Evolutionary conservation across 2,113 vertebrate species (phyloP).

Genomic region (Muntiacus muntjak): DNA sequence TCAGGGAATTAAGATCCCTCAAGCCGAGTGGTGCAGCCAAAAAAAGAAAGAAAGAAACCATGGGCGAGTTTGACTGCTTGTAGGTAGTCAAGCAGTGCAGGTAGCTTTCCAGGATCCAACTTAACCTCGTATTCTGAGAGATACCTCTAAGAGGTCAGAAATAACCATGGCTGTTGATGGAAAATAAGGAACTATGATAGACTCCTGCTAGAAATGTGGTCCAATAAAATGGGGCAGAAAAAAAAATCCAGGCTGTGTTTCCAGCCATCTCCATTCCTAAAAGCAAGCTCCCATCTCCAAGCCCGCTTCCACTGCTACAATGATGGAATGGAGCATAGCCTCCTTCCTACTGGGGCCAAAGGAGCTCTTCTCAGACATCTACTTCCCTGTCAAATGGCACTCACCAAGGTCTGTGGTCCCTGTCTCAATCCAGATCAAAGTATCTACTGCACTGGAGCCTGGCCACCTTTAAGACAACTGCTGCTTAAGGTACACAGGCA

Average conservation of each 20-base stretch:
- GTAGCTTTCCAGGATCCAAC: not conserved
- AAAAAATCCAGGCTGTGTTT: not conserved
- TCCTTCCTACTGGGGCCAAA: not conserved
- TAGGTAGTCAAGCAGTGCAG: not conserved
- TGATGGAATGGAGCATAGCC: not conserved
- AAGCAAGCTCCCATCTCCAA: not conserved
- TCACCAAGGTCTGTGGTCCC: not conserved
- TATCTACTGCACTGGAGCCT: not conserved
- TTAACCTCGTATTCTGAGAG: not conserved
- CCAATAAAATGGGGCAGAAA: not conserved
- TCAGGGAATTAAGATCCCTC: not conserved
- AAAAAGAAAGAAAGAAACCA: not conserved
- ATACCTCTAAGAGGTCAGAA: not conserved
- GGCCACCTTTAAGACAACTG: not conserved
- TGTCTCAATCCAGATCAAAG: not conserved
- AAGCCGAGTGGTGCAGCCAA: not conserved
- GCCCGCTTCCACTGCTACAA: not conserved
- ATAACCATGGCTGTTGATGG: not conserved
- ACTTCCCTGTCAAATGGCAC: not conserved
- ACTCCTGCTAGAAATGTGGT: not conserved
- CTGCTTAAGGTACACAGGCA: rapidly evolving
- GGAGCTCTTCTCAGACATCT: not conserved
- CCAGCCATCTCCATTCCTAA: not conserved
- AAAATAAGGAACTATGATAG: not conserved
- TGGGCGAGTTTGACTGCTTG: not conserved